Conservation (phyloP, 2,888 invertebrate species). For the Drosophila gaucha region DNA sequence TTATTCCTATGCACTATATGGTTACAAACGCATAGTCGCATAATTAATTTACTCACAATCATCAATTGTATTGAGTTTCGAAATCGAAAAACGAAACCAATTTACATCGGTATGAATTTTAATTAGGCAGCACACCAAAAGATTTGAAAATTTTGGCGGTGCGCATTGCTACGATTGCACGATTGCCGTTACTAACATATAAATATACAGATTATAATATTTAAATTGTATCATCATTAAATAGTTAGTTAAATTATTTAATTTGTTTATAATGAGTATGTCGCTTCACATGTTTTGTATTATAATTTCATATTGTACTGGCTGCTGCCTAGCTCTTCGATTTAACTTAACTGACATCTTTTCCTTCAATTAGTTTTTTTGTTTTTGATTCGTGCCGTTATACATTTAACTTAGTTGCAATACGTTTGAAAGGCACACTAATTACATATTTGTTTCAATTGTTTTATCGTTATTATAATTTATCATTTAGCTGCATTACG, state of each 20-base stretch:
- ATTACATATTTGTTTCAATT: slow-evolving; percentile 46
- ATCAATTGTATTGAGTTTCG: slow-evolving; percentile 60
- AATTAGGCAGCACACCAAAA: slow-evolving; percentile 53
- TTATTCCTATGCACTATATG: slow-evolving; percentile 36
- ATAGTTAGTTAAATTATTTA: slow-evolving; percentile 25
- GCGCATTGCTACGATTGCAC: slow-evolving; percentile 69
- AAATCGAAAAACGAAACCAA: slow-evolving; percentile 32
- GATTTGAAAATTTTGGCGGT: slow-evolving; percentile 42
- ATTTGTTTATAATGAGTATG: slow-evolving; percentile 59
- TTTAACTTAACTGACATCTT: slow-evolving; percentile 2
- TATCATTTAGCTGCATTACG: slow-evolving; percentile 25
- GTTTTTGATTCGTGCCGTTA: slow-evolving; percentile 61
- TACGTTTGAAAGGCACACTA: slow-evolving; percentile 66
- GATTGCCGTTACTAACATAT: slow-evolving; percentile 65
- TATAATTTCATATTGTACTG: slow-evolving; percentile 61
- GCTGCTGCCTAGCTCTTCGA: slow-evolving; percentile 44
- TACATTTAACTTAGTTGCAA: slow-evolving; percentile 48
- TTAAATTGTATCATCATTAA: slow-evolving; percentile 25
- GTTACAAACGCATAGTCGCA: slow-evolving; percentile 22
- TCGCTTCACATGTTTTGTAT: slow-evolving; percentile 27
- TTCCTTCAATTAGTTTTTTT: background rate
- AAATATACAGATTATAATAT: slow-evolving; percentile 37
- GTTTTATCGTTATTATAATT: slow-evolving; percentile 15
- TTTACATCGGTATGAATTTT: slow-evolving; percentile 14
- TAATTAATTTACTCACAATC: slow-evolving; percentile 58